phyloP scores from a whole-genome alignment of 2,113 vertebrate species.

The Campylorhamphus procurvoides region DNA sequence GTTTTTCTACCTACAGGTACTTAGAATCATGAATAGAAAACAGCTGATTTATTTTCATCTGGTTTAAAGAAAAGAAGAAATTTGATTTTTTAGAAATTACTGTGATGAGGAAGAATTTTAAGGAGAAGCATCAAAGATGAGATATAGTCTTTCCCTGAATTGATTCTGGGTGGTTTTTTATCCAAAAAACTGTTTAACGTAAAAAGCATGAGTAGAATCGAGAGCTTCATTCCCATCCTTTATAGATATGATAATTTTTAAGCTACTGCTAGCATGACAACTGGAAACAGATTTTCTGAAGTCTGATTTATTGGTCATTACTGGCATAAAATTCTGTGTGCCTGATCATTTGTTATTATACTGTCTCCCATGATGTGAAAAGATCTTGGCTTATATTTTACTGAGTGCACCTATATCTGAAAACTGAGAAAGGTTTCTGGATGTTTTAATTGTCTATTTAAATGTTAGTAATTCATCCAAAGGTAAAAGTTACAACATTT shows the following conservation, averaged over 20 bases:
- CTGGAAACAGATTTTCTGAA: background rate
- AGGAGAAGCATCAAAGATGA: background rate
- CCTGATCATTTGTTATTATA: background rate
- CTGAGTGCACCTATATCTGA: background rate
- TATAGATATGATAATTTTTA: background rate
- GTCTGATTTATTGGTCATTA: background rate
- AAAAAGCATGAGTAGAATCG: background rate
- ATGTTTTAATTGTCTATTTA: background rate
- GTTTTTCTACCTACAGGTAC: background rate
- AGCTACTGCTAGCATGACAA: background rate
- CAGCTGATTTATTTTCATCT: background rate
- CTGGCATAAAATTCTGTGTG: background rate
- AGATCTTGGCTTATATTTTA: background rate
- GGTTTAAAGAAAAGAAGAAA: background rate
- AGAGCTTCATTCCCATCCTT: background rate
- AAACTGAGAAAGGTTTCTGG: background rate
- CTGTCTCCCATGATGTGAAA: background rate
- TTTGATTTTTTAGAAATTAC: background rate
- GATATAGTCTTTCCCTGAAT: background rate
- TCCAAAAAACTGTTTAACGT: background rate
- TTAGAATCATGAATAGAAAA: background rate
- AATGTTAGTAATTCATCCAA: background rate
- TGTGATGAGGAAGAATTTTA: background rate
- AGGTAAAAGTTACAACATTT: background rate
- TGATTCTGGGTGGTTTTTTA: background rate